Base-by-base conservation (phyloP, 35 echinoderm and acorn worm species). In the Diadema setosum region DNA sequence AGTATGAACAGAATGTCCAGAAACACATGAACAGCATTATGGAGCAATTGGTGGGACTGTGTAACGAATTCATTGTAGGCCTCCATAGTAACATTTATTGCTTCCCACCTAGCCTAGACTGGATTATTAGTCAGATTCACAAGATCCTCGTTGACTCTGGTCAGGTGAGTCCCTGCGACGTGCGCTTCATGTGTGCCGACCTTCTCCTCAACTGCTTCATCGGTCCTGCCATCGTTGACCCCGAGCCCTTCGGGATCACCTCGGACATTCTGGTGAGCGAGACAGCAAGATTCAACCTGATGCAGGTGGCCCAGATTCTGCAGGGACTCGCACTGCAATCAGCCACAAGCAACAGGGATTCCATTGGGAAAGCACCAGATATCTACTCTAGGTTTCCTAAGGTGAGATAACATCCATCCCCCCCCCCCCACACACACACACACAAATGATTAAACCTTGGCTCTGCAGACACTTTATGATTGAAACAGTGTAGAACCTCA, bases 231-330 rank as follows among this genome's bases (percentile, higher is more conserved):
- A 98, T 98, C 57, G 89, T 92, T 5, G 86, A 95, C 46, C 96
- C 96, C 9, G 96, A 99, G 56, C 92, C 96, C 31, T 91, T 91
- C 20, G 96, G 96, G 16, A 91, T 99, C 30, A 92, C 89, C 12
- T 94, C 96, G 4, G 96, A 99, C 46, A 91, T 99, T 46, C 57
- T 99, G 57, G 89, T 99, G 46, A 99, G 96, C 42, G 89, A 94
- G 56, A 94, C 89, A 5, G 96, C 96, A 5, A 78, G 96, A 46
- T 92, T 90, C 60, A 99, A 99, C 59, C 55, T 99, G 73, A 95
- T 99, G 96, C 96, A 99, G 44, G 93, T 99, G 4, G 96, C 91
- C 16, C 90, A 94, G 82, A 99, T 95, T 23, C 58, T 99, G 16
- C 96, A 99, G 64, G 89, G 88, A n/a, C 83, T 99, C n/a, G 90